A percentile compares a stretch with the other conserved stretches of the same genome.
Conservation (phyloP, 2,888 invertebrate species). For the Hyposoter dolosus region DNA sequence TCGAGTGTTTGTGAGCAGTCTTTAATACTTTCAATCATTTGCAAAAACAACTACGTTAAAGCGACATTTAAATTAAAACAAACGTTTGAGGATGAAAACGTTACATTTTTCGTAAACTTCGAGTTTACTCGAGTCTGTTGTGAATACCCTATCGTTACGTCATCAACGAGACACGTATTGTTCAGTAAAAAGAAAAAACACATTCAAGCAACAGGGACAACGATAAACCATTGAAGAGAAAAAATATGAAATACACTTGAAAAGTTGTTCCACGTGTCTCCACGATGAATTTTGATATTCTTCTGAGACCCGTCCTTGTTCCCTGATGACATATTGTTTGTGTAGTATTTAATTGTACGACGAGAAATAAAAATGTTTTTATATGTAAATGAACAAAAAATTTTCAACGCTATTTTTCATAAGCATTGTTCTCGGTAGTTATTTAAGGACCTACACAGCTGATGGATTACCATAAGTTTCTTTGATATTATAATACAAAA, state of each 20-base stretch:
- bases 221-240: conserved; percentile 1
- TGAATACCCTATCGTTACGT: conserved; percentile 34
- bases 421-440: background rate
- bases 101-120: conserved; percentile 48
- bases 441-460: too few species aligned
- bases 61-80: background rate
- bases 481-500: too few species aligned
- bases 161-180: conserved; percentile 4
- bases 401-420: background rate
- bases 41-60: background rate
- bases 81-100: conserved; percentile 8
- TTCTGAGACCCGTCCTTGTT: conserved; percentile 23
- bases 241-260: conserved; percentile 22
- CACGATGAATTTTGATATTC: conserved; percentile 54
- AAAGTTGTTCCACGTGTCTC: conserved; percentile 39
- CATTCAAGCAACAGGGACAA: background rate
- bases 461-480: too few species aligned
- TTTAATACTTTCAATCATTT: conserved; percentile 47
- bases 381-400: conserved; percentile 39
- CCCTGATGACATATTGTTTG: conserved; percentile 29
- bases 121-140: conserved; percentile 33
- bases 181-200: background rate
- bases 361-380: conserved; percentile 54
- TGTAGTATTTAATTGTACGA: conserved; percentile 36
- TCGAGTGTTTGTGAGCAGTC: conserved; percentile 15